phyloP scores from a whole-genome alignment of 2,113 vertebrate genomes.

The Barnardius zonarius region DNA sequence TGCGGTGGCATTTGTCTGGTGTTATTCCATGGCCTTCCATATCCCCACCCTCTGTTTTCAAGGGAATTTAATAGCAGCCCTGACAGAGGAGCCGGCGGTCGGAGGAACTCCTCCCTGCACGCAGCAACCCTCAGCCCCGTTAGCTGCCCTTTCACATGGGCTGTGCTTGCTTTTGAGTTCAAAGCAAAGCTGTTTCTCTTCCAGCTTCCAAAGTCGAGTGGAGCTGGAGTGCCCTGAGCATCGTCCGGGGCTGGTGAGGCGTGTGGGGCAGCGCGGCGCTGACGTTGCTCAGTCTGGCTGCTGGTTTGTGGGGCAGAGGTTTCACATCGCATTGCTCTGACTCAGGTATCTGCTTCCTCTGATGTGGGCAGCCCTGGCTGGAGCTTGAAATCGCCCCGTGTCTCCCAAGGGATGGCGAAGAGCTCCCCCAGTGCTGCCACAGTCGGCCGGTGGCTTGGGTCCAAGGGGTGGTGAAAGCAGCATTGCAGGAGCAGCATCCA shows the following conservation, averaged over 20 bases:
- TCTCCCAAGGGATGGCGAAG: not conserved
- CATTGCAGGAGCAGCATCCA: not conserved
- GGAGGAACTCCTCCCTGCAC: slow-evolving; percentile 43
- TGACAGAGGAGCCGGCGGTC: not conserved
- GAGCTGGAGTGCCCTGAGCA: not conserved
- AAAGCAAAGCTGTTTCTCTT: slow-evolving; percentile 46
- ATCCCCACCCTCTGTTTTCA: slow-evolving; percentile 71
- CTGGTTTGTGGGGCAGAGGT: slow-evolving; percentile 6
- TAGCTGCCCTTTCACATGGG: slow-evolving; percentile 12
- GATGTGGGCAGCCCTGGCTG: slow-evolving; percentile 10
- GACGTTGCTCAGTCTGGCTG: not conserved
- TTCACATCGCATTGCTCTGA: slow-evolving; percentile 28
- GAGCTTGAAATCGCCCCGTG: not conserved
- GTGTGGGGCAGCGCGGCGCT: not conserved
- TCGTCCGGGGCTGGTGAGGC: not conserved
- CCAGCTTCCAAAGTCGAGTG: not conserved
- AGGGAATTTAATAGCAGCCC: slow-evolving; percentile 38
- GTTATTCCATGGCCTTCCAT: slow-evolving; percentile 42
- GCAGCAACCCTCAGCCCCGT: not conserved
- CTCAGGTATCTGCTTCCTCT: slow-evolving; percentile 42
- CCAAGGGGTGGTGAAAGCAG: not conserved
- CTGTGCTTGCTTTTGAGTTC: slow-evolving; percentile 58
- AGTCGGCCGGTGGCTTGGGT: rapidly evolving
- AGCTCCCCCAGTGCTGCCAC: rapidly evolving
- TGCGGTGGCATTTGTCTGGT: slow-evolving; percentile 66